These are phyloP conservation scores for Paradoxurus hermaphroditus DNA, from an alignment of 2,113 vertebrate species.

Conservation along the genomic window DNA sequence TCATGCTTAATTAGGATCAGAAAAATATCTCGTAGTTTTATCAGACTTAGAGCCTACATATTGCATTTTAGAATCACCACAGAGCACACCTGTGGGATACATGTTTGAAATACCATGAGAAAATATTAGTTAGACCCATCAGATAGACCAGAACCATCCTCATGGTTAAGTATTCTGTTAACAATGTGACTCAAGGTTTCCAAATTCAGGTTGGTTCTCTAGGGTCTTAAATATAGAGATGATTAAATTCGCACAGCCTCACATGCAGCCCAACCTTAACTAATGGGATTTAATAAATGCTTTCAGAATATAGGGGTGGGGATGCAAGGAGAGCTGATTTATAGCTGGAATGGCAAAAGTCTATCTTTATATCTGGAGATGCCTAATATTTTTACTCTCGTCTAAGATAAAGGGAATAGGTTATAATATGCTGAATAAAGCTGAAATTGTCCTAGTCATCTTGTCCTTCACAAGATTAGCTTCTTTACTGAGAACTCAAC, in stretches of 20 bases:
- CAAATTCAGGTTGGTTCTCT: neutral
- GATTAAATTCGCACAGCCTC: neutral
- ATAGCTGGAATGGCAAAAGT: neutral
- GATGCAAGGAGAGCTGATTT: neutral
- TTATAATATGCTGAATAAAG: neutral
- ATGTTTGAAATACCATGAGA: neutral
- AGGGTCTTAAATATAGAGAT: neutral
- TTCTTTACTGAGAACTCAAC: neutral
- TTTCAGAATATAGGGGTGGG: neutral
- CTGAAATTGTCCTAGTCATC: neutral
- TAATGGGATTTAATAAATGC: neutral
- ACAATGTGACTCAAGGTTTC: neutral
- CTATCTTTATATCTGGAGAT: neutral
- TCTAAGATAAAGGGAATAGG: neutral
- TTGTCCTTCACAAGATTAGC: neutral
- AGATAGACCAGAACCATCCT: neutral
- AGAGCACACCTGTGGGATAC: neutral
- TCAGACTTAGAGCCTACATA: neutral
- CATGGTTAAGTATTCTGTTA: neutral
- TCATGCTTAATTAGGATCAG: neutral
- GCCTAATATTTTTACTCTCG: neutral
- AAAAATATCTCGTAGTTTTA: neutral
- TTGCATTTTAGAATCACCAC: neutral
- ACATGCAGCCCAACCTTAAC: neutral
- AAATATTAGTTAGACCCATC: neutral